Evolutionary conservation across 2,888 invertebrate species (phyloP).

Genomic region (Tolmerus cingulatus): DNA sequence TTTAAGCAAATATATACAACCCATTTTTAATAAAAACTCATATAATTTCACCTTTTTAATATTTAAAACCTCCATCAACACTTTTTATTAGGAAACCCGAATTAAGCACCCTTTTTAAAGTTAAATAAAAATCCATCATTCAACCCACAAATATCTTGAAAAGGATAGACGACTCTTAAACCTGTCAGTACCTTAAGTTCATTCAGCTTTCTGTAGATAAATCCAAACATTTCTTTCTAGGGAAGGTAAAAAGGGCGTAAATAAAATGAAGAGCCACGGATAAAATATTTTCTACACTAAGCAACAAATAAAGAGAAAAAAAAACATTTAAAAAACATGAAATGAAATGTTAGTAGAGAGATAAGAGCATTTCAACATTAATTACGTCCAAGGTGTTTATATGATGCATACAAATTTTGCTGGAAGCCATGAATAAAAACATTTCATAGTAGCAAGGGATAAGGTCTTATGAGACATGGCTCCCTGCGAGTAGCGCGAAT

Average conservation of each 20-base stretch:
- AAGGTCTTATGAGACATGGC: background rate
- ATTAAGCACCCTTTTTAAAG: background rate
- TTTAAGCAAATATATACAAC: background rate
- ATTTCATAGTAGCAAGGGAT: background rate
- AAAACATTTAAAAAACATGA: background rate
- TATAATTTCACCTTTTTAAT: background rate
- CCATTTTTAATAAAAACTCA: background rate
- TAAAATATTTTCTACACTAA: background rate
- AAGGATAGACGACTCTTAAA: background rate
- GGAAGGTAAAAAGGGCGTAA: background rate
- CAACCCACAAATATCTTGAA: background rate
- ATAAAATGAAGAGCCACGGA: background rate
- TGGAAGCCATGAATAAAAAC: slow-evolving; percentile 17
- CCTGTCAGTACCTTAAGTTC: background rate
- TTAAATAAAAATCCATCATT: background rate
- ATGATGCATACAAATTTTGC: slow-evolving; percentile 32
- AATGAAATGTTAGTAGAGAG: slow-evolving; percentile 6
- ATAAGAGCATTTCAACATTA: slow-evolving; percentile 37
- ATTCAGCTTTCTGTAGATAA: background rate
- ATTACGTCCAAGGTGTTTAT: slow-evolving; percentile 34
- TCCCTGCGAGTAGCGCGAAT: background rate
- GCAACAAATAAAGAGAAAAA: background rate
- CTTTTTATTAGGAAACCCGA: background rate
- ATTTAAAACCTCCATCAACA: background rate
- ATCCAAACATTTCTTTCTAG: background rate